Percentiles rank a stretch among this genome's conserved stretches.
Conservation (phyloP, 2,888 invertebrate species). For the Eupsilia transversa region DNA sequence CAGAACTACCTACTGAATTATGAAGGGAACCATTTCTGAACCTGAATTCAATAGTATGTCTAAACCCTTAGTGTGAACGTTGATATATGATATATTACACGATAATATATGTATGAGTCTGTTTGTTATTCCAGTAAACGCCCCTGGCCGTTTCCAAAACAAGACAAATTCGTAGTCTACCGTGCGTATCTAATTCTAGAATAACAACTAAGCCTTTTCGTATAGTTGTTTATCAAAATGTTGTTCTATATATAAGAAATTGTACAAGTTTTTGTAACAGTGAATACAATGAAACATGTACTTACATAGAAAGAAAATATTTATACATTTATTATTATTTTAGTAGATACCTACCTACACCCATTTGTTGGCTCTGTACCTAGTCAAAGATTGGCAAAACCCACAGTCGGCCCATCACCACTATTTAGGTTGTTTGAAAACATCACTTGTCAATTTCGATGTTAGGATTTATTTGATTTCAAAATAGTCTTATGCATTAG, state of each 20-base stretch:
- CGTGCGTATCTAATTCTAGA: background rate
- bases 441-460: too few relatives aligned
- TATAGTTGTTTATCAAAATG: background rate
- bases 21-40: background rate
- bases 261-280: background rate
- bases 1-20: background rate
- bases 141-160: constrained; percentile 18
- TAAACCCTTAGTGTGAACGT: background rate
- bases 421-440: too few relatives aligned
- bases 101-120: constrained; percentile 41
- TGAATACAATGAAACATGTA: background rate
- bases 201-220: constrained; percentile 9
- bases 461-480: too few relatives aligned
- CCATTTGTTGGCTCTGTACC: too few relatives aligned
- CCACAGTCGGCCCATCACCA: too few relatives aligned
- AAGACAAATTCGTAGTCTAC: constrained; percentile 25
- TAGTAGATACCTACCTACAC: too few relatives aligned
- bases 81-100: constrained; percentile 20
- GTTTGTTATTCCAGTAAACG: constrained; percentile 46
- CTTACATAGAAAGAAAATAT: background rate
- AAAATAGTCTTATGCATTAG: too few relatives aligned
- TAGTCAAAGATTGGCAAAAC: too few relatives aligned
- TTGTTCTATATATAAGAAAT: background rate
- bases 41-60: constrained; percentile 5
- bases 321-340: too few relatives aligned